A percentile compares a stretch with the other conserved stretches of the same genome.
phyloP scores from a whole-genome alignment of 64 coral and sea anemone genomes.

The Montipora foliosa region DNA sequence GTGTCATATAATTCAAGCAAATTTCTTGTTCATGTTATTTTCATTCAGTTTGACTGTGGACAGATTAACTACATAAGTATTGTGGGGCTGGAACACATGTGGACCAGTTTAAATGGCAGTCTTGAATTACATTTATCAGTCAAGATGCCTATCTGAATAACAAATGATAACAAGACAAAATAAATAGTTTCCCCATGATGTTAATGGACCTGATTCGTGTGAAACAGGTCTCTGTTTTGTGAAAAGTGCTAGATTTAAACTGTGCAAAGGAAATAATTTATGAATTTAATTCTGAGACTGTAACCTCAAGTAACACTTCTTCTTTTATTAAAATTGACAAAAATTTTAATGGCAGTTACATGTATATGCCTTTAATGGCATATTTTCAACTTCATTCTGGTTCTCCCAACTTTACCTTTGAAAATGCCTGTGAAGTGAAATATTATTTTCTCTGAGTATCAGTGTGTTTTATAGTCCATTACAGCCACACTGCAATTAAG shows the following conservation, averaged over 20 bases:
- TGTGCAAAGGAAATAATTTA: not conserved
- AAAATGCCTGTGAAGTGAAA: too few relatives aligned
- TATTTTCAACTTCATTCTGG: too few relatives aligned
- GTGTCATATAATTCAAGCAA: too few relatives aligned
- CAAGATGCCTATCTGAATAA: not conserved
- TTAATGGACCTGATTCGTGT: not conserved
- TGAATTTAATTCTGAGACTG: not conserved
- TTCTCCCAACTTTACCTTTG: too few relatives aligned
- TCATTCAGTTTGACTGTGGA: not conserved
- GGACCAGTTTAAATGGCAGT: not conserved
- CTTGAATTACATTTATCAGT: not conserved
- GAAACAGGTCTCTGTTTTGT: not conserved
- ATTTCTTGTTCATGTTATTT: too few relatives aligned
- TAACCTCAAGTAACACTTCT: not conserved
- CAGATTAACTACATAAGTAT: not conserved
- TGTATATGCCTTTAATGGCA: too few relatives aligned
- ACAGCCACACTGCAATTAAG: too few relatives aligned
- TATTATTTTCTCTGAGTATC: too few relatives aligned
- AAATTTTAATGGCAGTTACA: too few relatives aligned
- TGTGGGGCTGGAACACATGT: not conserved
- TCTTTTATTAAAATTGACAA: not conserved
- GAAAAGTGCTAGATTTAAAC: not conserved
- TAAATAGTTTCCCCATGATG: not conserved
- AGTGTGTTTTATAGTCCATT: too few relatives aligned
- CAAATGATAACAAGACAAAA: not conserved